Evolutionary conservation across 2,113 vertebrate species (phyloP).

Genomic region (Pandion haliaetus): DNA sequence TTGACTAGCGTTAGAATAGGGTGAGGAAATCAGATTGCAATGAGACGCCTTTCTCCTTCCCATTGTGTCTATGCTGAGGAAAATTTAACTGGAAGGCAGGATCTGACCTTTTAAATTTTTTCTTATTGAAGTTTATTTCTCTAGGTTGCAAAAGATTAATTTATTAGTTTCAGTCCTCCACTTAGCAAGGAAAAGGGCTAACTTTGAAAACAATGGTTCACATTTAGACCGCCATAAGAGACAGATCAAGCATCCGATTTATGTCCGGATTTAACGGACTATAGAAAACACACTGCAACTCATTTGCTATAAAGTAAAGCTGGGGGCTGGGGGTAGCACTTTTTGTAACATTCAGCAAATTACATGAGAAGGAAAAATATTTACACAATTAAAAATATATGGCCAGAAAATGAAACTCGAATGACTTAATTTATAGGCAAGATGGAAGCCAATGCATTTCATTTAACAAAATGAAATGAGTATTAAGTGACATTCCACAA

Average conservation of each 20-base stretch:
- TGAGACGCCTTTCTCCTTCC: background rate
- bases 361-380: background rate
- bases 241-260: background rate
- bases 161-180: background rate
- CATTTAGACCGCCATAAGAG: background rate
- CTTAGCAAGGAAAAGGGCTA: background rate
- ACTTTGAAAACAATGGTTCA: background rate
- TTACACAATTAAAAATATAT: slow-evolving; percentile 11
- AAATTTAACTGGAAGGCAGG: background rate
- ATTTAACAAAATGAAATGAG: slow-evolving; percentile 3
- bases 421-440: slow-evolving; percentile 21
- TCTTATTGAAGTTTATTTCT: background rate
- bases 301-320: background rate
- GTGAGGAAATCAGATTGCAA: background rate
- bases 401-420: slow-evolving; percentile 2
- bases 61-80: background rate
- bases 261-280: background rate
- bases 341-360: background rate
- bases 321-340: background rate
- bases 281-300: background rate
- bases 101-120: slow-evolving; percentile 15
- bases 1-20: background rate
- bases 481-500: slow-evolving; percentile 20
- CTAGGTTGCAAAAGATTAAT: background rate
- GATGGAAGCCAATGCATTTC: background rate